Conservation (phyloP, 2,888 invertebrate species). For the Heteromurus nitidus region DNA sequence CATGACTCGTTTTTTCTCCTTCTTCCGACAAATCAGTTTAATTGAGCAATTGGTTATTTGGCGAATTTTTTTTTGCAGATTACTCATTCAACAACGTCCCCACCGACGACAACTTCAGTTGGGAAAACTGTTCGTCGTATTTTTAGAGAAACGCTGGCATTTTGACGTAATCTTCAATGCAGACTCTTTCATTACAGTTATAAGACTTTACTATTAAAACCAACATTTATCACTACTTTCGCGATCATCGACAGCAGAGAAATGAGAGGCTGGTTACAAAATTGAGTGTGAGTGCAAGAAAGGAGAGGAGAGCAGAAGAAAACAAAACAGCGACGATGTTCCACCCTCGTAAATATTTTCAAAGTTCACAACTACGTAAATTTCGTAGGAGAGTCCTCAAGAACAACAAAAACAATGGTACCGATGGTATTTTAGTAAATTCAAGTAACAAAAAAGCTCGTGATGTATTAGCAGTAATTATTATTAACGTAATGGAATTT, state of each 20-base stretch:
- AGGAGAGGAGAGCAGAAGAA: background rate
- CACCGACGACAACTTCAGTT: slow-evolving; percentile 85
- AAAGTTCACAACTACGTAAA: background rate
- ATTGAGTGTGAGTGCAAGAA: background rate
- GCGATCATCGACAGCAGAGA: background rate
- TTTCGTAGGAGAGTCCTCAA: too few relatives aligned
- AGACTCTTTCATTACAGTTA: slow-evolving; percentile 28
- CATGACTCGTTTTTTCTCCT: too few relatives aligned
- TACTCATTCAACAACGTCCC: slow-evolving; percentile 74
- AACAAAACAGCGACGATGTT: background rate
- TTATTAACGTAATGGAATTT: background rate
- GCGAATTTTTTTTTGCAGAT: slow-evolving; percentile 74
- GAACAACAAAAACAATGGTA: background rate
- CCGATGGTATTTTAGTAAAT: slow-evolving; percentile 20
- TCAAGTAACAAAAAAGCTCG: slow-evolving; percentile 6
- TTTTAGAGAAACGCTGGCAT: slow-evolving; percentile 85
- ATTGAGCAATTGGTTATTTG: background rate
- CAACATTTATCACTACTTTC: background rate
- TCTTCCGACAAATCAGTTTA: background rate
- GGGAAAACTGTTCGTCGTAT: slow-evolving; percentile 93
- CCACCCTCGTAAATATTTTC: background rate
- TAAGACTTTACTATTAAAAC: background rate
- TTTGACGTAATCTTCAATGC: slow-evolving; percentile 61
- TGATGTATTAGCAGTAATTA: slow-evolving; percentile 24
- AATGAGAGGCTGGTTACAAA: background rate